Percentiles rank a stretch among this genome's conserved stretches.
phyloP scores from a whole-genome alignment of 2,113 vertebrate species.

The Pelusios castaneus region DNA sequence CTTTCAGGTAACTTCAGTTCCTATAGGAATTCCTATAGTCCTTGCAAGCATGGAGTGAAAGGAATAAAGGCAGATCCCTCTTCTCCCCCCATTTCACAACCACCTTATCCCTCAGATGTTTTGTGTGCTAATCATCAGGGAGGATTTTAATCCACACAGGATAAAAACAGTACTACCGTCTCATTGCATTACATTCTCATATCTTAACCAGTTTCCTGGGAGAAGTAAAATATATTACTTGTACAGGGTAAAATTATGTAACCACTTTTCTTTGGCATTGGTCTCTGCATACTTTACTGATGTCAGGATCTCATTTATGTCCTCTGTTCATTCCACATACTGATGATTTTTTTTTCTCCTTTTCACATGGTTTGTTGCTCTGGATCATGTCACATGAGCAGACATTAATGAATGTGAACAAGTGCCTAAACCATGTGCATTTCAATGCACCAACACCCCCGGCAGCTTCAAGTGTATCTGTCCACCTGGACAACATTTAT shows the following conservation, averaged over 20 bases:
- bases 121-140: background rate
- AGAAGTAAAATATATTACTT: background rate
- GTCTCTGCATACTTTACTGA: background rate
- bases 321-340: constrained; percentile 72
- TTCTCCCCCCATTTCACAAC: background rate
- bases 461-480: constrained; percentile 97
- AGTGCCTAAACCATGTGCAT: constrained; percentile 90
- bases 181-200: rapidly evolving
- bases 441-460: constrained; percentile 92
- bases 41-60: background rate
- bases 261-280: background rate
- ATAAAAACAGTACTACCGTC: background rate
- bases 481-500: constrained; percentile 89
- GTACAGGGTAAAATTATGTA: background rate
- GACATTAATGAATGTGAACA: constrained; percentile 98
- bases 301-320: constrained; percentile 12
- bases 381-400: constrained; percentile 84
- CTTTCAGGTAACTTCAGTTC: background rate
- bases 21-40: background rate
- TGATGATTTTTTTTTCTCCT: constrained; percentile 78
- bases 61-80: background rate
- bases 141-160: background rate
- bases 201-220: background rate
- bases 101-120: rapidly evolving
- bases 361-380: constrained; percentile 75